Percentiles rank a stretch among this genome's conserved stretches.
Evolutionary conservation across 2,113 vertebrate genomes (phyloP).

Genomic region (Vombatus ursinus): DNA sequence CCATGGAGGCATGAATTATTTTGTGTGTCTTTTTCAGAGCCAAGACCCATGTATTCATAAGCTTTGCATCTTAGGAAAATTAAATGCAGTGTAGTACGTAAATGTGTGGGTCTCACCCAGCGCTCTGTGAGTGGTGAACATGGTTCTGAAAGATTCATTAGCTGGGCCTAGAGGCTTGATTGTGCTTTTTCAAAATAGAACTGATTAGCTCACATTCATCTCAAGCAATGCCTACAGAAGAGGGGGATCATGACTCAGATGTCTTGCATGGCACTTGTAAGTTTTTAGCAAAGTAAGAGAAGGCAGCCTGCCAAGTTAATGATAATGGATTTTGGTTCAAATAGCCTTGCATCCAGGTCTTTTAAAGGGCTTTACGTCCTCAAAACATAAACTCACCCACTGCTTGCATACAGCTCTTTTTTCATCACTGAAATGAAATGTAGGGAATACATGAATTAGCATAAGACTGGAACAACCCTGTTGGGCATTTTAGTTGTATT

Average conservation of each 20-base stretch:
- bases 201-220: constrained; percentile 55
- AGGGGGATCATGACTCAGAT: constrained; percentile 55
- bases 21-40: constrained; percentile 56
- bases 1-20: constrained; percentile 3
- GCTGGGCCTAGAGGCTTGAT: constrained; percentile 58
- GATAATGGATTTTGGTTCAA: constrained; percentile 39
- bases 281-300: constrained; percentile 43
- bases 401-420: constrained; percentile 15
- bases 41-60: constrained; percentile 42
- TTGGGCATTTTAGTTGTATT: background rate
- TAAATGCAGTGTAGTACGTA: constrained; percentile 54
- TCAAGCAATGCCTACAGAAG: constrained; percentile 53
- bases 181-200: constrained; percentile 52
- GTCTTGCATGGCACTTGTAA: constrained; percentile 43
- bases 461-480: background rate
- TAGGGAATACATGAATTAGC: constrained; percentile 10
- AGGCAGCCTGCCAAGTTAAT: constrained; percentile 43
- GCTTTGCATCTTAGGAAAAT: constrained; percentile 26
- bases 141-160: constrained; percentile 65
- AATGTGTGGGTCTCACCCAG: constrained; percentile 49
- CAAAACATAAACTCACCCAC: background rate
- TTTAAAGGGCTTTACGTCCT: constrained; percentile 37
- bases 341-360: constrained; percentile 30
- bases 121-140: constrained; percentile 46
- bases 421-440: constrained; percentile 8